phyloP scores from a whole-genome alignment of 2,888 invertebrate genomes.

The Zonitis immaculata region DNA sequence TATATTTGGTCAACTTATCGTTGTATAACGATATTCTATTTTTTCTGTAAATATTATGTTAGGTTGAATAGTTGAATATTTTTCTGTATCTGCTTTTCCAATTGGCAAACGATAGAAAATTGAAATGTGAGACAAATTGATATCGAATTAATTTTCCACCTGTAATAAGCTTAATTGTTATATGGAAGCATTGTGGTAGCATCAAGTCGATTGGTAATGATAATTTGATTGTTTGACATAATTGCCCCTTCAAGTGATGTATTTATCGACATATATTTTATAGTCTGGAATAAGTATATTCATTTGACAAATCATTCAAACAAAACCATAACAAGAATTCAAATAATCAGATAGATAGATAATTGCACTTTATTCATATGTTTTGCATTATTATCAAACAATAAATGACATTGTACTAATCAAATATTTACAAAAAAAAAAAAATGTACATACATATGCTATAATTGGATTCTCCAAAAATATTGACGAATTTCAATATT shows the following conservation, averaged over 20 bases:
- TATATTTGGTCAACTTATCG: too few relatives aligned
- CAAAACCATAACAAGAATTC: too few relatives aligned
- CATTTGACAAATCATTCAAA: not conserved
- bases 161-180: not conserved
- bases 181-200: slow-evolving; percentile 3
- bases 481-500: not conserved
- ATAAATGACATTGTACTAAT: not conserved
- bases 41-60: too few relatives aligned
- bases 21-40: too few relatives aligned
- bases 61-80: too few relatives aligned
- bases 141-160: too few relatives aligned
- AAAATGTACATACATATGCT: not conserved
- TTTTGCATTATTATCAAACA: not conserved
- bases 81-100: too few relatives aligned
- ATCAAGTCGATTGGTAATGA: slow-evolving; percentile 17
- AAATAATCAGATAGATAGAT: too few relatives aligned
- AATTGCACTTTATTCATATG: not conserved
- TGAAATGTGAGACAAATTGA: too few relatives aligned
- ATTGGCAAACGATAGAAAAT: too few relatives aligned
- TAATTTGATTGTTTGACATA: slow-evolving; percentile 21
- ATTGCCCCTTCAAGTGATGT: slow-evolving; percentile 16
- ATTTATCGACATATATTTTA: slow-evolving; percentile 1
- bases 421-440: not conserved
- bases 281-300: slow-evolving; percentile 3
- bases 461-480: not conserved